Evolutionary conservation across 2,888 invertebrate species (phyloP).

Genomic region (Neelides folsomi): DNA sequence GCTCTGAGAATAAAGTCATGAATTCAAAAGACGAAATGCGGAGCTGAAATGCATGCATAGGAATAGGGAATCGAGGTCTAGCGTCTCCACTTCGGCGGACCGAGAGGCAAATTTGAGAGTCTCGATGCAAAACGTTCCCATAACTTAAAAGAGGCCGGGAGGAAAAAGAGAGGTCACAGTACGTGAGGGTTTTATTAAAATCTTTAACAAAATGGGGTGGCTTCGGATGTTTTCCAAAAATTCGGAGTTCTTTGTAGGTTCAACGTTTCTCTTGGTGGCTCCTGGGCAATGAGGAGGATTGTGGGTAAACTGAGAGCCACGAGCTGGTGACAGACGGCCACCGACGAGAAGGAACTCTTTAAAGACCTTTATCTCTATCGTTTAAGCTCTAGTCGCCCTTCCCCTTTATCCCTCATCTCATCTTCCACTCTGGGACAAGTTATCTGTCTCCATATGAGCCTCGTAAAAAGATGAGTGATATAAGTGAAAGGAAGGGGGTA

Average conservation of each 20-base stretch:
- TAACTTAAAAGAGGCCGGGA: slow-evolving; percentile 25
- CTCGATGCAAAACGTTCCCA: slow-evolving; percentile 25
- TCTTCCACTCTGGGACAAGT: no score
- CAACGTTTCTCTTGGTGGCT: no score
- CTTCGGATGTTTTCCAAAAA: no score
- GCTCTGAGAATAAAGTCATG: slow-evolving; percentile 19
- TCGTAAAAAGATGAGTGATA: no score
- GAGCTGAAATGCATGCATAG: slow-evolving; percentile 1
- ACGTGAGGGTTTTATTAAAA: slow-evolving; percentile 30
- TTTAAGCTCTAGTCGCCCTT: no score
- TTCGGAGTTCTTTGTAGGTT: no score
- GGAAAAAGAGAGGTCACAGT: slow-evolving; percentile 23
- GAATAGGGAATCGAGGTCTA: neutral
- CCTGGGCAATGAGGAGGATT: no score
- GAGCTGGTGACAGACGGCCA: slow-evolving; percentile 13
- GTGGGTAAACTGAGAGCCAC: no score
- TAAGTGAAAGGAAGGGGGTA: no score
- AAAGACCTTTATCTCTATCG: slow-evolving; percentile 11
- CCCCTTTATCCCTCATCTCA: no score
- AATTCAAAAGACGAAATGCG: slow-evolving; percentile 16
- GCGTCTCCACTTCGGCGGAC: neutral
- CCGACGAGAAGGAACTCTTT: slow-evolving; percentile 12
- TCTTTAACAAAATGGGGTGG: no score
- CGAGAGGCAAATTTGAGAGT: slow-evolving; percentile 25
- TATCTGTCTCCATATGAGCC: no score